Percentiles rank a stretch among this genome's conserved stretches.
phyloP scores from a whole-genome alignment of 37 sponge, comb jelly and placozoan genomes.

The Ianthella basta region DNA sequence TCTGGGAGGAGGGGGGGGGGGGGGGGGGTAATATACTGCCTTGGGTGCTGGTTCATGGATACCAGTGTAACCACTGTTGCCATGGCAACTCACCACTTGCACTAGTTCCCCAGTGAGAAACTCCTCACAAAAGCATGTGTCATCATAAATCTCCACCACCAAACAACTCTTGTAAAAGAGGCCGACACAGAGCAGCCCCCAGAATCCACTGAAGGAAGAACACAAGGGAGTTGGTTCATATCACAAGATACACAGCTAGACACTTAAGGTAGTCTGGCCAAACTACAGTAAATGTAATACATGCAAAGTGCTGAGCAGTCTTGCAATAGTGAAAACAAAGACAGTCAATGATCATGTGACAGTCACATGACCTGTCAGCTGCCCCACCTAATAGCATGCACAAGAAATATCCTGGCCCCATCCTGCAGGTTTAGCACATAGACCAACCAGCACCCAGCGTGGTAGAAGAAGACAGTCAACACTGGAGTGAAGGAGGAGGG shows the following conservation, averaged over 20 bases:
- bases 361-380: no score
- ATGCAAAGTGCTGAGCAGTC: no score
- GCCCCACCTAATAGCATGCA: constrained; percentile 79
- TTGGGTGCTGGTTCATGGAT: no score
- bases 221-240: no score
- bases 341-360: no score
- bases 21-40: neutral
- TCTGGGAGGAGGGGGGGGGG: neutral
- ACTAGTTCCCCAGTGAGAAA: neutral
- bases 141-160: constrained; percentile 65
- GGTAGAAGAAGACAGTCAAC: constrained; percentile 66
- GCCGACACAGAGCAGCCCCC: constrained; percentile 83
- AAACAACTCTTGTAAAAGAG: constrained; percentile 57
- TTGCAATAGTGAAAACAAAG: no score
- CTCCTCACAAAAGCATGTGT: constrained; percentile 66
- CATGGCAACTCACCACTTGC: constrained; percentile 12
- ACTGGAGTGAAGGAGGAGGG: constrained; percentile 24
- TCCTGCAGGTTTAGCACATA: constrained; percentile 63
- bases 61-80: no score
- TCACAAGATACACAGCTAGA: no score
- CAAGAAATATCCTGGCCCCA: constrained; percentile 86
- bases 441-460: constrained; percentile 67
- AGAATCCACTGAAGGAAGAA: constrained; percentile 70
- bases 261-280: no score
- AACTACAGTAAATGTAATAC: no score